A percentile compares a stretch with the other conserved stretches of the same genome.
Conservation (phyloP, 2,113 vertebrate genomes). For the Cryptomyrus ogoouensis region DNA sequence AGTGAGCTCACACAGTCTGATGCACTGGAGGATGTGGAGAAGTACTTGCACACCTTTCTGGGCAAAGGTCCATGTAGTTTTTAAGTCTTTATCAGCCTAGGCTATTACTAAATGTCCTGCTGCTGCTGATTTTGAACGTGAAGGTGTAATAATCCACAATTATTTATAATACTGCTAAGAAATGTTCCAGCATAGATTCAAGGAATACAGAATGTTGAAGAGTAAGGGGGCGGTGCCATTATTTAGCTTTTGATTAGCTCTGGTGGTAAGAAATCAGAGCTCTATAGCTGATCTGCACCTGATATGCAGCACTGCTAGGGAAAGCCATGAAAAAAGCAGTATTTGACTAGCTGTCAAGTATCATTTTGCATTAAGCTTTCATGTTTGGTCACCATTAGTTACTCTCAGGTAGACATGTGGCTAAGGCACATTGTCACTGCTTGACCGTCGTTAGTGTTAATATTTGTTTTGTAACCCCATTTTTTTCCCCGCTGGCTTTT, state of each 20-base stretch:
- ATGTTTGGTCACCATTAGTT: not conserved
- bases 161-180: not conserved
- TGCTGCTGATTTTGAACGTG: not conserved
- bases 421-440: not conserved
- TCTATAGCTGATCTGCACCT: not conserved
- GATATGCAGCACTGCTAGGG: not conserved
- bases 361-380: not conserved
- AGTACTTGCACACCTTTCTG: not conserved
- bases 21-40: not conserved
- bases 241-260: not conserved
- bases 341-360: not conserved
- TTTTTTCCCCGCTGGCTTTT: not conserved
- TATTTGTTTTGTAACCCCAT: not conserved
- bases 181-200: not conserved
- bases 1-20: not conserved
- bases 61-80: not conserved
- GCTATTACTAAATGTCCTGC: not conserved
- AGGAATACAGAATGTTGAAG: not conserved
- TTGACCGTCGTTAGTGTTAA: not conserved
- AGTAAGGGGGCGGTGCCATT: not conserved
- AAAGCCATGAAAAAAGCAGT: not conserved
- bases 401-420: not conserved
- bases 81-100: not conserved
- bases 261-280: not conserved
- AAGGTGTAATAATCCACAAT: not conserved